Evolutionary conservation across 2,797 vertebrate genomes (phyloP).

Genomic region (Steatocranus sp.): DNA sequence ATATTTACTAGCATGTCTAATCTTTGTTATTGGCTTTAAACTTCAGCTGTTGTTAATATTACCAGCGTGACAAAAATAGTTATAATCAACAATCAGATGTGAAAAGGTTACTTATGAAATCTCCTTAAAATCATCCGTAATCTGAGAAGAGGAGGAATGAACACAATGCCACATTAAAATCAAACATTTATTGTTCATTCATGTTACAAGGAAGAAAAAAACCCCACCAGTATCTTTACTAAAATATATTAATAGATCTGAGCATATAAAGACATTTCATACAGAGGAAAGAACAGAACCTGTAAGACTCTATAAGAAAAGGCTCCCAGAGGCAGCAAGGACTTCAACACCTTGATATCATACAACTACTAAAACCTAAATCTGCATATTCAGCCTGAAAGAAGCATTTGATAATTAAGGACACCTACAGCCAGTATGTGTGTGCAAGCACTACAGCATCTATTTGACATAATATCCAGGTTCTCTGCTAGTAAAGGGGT

Average conservation of each 20-base stretch:
- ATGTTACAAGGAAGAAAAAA: constrained; percentile 57
- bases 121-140: neutral
- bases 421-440: constrained; percentile 26
- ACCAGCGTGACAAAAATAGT: neutral
- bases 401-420: constrained; percentile 25
- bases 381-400: constrained; percentile 28
- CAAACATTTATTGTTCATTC: constrained; percentile 75
- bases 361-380: constrained; percentile 25
- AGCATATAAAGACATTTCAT: constrained; percentile 71
- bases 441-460: constrained; percentile 4
- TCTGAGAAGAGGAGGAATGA: neutral
- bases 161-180: constrained; percentile 20
- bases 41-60: neutral
- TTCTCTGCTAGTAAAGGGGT: constrained; percentile 27
- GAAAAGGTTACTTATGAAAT: neutral
- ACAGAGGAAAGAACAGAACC: constrained; percentile 59
- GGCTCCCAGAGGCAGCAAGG: constrained; percentile 42
- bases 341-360: constrained; percentile 32
- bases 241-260: constrained; percentile 81
- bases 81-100: neutral
- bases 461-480: constrained; percentile 3
- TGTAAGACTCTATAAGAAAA: constrained; percentile 64
- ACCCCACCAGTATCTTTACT: constrained; percentile 69
- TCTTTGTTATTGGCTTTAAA: neutral
- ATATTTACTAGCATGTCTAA: neutral